Percentiles rank a stretch among this genome's conserved stretches.
phyloP scores from a whole-genome alignment of 2,113 vertebrate species.

The Myotis brandtii region DNA sequence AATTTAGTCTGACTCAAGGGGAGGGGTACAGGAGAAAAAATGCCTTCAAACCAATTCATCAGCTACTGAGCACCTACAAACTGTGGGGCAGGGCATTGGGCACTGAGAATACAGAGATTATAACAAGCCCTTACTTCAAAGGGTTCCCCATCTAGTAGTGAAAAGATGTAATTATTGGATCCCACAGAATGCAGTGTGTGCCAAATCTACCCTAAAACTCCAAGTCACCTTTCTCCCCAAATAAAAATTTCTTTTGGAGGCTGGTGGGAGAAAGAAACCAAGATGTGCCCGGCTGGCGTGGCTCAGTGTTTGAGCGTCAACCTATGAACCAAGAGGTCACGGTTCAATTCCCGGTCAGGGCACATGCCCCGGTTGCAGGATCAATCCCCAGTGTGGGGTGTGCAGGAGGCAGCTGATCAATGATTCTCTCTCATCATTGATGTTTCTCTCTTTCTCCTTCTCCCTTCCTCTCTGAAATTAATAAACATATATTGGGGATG shows the following conservation, averaged over 20 bases:
- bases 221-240: not conserved
- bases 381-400: too few relatives aligned
- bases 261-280: slow-evolving; percentile 46
- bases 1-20: not conserved
- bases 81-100: not conserved
- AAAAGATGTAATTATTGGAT: slow-evolving; percentile 34
- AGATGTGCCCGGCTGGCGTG: not conserved
- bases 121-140: not conserved
- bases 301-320: too few relatives aligned
- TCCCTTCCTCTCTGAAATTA: too few relatives aligned
- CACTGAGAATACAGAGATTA: slow-evolving; percentile 46
- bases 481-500: too few relatives aligned
- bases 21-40: not conserved
- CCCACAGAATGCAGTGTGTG: not conserved
- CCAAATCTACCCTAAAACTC: not conserved
- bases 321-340: too few relatives aligned
- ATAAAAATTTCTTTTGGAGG: slow-evolving; percentile 30
- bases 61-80: slow-evolving; percentile 4
- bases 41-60: not conserved
- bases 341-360: too few relatives aligned
- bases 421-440: too few relatives aligned
- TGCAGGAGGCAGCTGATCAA: too few relatives aligned
- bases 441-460: too few relatives aligned
- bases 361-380: too few relatives aligned
- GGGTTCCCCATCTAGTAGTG: not conserved